Evolutionary conservation across 1,140 invertebrate genomes (phyloP), one percentile per base, ranked within the genome.

Genomic region (Drosophila nannoptera): DNA sequence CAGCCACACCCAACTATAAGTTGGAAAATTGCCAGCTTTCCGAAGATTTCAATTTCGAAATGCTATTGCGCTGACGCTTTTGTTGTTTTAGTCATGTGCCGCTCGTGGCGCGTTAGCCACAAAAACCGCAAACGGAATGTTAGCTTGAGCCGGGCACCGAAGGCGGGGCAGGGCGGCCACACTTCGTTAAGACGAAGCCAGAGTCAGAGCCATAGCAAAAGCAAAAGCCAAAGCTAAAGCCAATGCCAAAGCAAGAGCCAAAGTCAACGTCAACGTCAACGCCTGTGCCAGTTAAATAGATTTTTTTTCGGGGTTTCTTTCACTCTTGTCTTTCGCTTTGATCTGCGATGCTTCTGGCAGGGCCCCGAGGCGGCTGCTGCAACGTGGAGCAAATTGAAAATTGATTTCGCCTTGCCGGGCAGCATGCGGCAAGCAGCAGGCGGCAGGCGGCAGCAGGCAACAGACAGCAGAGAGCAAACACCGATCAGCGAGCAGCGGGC

Each of bases 361-460:
- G 35, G 60, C 48, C 71, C 56, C 36, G 46, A 70, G 76, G 76
- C 54, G 55, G 49, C 29, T 45, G 16, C 70, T 64, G 71, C 50
- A 69, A 75, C 76, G 60, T 86, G 81, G 50, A 86, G 81, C 82
- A 87, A 86, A 86, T 86, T 86, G 82, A 81, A 86, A 86, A 86
- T 86, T 86, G 81, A 86, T 86, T 86, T 86, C 45, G 58, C 53
- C 64, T 75, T 81, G 61, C 62, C 35, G 43, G 46, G 53, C 64
- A 55, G 69, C 16, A 45, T 42, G 9, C 35, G 6, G 46, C 48
- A 33, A 6, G 2, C 48, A 49, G 48, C 48, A 58, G n/a, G 31
- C 36, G 64, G 53, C 64, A 55, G 69, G n/a, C 38, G 42, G 9
- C 35, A 8, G 46, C 31, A 33, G 11, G 2, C 48, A 49, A 31